Base-by-base conservation (phyloP, 2,113 vertebrate genomes). In the Pterocles gutturalis region DNA sequence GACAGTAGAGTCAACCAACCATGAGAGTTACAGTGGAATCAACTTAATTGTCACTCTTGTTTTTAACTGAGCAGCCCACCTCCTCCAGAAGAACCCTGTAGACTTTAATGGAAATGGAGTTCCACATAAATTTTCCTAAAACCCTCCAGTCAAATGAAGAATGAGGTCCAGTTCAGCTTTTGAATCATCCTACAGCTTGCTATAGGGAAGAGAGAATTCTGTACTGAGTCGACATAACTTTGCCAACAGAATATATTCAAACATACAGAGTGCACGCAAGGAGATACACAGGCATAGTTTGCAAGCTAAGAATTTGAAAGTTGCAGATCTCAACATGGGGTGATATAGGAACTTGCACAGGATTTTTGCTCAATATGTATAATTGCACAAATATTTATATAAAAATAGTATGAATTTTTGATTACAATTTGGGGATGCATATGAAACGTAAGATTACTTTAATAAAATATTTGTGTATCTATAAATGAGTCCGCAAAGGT, bases 1-100 rank as follows among this genome's bases (percentile, higher is more conserved):
- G 88, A 78, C 79, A 90, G 82, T 29, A 57, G 85, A 94, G 82
- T 65, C 88, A 94, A 77, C 60, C 82, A 95, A 75, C 75, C 92
- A 77, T 64, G 64, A 87, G 90, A 80, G 79, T 67, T 93, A 75
- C 76, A 92, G 76, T 87, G 60, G 48, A 94, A 94, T 83, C 83
- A 92, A 78, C 83, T 90, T 85, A 88, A 90, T 93, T 89, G 90
- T 41, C 64, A 21, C 55, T 88, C 67, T 64, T 86, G 72, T 14
- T 89, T 94, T 67, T 62, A 89, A 64, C 64, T 31, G 33, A 89
- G 64, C 38, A 81, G 51, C 20, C 53, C 80, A 62, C 71, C 67
- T 92, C 60, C 61, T 92, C 72, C 69, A 75, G 76, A 92, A 92
- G 93, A 83, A 34, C 55, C 38, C 76, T 26, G 24, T 1, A 71